These are phyloP conservation scores for Lateolabrax maculatus DNA, from an alignment of 2,797 vertebrate species.

Conservation along the genomic window DNA sequence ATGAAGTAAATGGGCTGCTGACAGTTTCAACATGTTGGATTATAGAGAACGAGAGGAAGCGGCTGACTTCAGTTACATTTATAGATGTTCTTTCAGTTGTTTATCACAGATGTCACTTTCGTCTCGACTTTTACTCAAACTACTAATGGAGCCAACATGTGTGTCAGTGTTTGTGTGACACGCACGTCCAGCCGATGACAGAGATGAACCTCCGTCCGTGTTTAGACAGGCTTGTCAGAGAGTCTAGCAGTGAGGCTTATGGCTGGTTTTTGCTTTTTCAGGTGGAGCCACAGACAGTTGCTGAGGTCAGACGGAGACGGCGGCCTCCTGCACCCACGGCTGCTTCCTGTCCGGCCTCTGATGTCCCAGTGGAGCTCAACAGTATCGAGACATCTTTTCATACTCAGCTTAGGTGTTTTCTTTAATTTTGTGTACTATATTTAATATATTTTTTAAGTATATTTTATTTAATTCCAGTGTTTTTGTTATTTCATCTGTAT, in stretches of 20 bases:
- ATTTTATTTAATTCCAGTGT: background rate
- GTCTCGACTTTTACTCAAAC: background rate
- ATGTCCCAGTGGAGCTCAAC: background rate
- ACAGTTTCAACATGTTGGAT: background rate
- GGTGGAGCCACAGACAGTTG: constrained; percentile 69
- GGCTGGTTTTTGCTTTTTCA: constrained; percentile 70
- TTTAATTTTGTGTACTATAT: background rate
- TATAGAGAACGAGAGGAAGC: background rate
- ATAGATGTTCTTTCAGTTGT: background rate
- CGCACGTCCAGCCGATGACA: constrained; percentile 19
- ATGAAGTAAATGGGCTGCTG: background rate
- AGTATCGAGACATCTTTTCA: constrained; percentile 13
- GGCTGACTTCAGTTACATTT: background rate
- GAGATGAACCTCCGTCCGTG: constrained; percentile 50
- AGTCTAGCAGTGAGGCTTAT: constrained; percentile 30
- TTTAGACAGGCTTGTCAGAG: constrained; percentile 61
- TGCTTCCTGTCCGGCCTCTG: constrained; percentile 29
- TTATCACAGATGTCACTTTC: constrained; percentile 11
- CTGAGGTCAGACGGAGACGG: constrained; percentile 59
- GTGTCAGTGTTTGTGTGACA: constrained; percentile 49
- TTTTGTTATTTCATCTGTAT: background rate
- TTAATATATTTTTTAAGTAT: background rate
- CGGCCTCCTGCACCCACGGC: constrained; percentile 1
- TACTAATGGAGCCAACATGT: constrained; percentile 28
- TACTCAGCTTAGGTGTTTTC: background rate